Percentiles rank a stretch among this genome's conserved stretches.
These are phyloP conservation scores for Echinometra lucunter DNA, from an alignment of 53 echinoderm and acorn worm species.

Conservation along the genomic window DNA sequence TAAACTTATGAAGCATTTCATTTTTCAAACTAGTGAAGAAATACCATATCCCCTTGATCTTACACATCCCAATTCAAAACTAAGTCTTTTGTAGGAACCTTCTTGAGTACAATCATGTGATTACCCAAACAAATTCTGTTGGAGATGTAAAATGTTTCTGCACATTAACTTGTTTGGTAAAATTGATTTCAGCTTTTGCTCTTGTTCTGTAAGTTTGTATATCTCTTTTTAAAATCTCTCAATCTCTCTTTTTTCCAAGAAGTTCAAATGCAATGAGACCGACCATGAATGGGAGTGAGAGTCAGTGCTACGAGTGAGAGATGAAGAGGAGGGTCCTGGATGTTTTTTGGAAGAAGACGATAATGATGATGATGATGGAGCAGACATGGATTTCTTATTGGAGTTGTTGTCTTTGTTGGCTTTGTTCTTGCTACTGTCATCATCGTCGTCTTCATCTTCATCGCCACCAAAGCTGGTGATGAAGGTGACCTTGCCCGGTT, in stretches of 20 bases:
- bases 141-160: not conserved
- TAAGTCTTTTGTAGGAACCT: not conserved
- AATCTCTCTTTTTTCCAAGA: not conserved
- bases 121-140: not conserved
- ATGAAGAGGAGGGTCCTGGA: constrained; percentile 54
- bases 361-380: constrained; percentile 73
- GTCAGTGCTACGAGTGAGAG: constrained; percentile 78
- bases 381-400: not conserved
- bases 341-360: constrained; percentile 48
- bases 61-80: not conserved
- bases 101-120: not conserved
- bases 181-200: not conserved
- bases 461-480: constrained; percentile 99
- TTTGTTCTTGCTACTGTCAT: not conserved
- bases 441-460: constrained; percentile 68
- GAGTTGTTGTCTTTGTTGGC: constrained; percentile 47
- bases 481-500: constrained; percentile 95
- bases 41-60: not conserved
- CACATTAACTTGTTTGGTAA: no score
- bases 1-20: not conserved
- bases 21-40: not conserved
- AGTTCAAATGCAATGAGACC: constrained; percentile 82
- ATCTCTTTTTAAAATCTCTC: not conserved
- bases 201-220: not conserved
- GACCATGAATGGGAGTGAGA: constrained; percentile 94